Conservation (phyloP, 2,797 vertebrate species). For the Dallia pectoralis region DNA sequence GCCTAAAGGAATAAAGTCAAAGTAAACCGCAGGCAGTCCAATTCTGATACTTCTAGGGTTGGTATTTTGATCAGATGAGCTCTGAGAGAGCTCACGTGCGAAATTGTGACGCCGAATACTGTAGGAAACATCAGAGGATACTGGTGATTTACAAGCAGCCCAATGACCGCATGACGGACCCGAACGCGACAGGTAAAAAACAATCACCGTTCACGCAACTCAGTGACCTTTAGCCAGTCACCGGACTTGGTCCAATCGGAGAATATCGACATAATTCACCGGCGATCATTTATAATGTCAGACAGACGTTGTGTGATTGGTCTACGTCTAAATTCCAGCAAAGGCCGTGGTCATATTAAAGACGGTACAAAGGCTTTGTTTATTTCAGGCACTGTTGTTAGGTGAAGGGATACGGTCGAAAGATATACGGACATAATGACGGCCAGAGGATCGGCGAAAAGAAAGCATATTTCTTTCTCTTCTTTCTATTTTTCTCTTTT, state of each 20-base stretch:
- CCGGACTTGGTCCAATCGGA: not conserved
- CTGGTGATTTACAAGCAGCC: not conserved
- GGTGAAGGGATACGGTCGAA: not conserved
- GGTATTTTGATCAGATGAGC: no score
- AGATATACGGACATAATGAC: not conserved
- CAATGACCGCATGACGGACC: not conserved
- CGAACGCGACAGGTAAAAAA: not conserved
- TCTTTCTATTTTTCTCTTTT: not conserved
- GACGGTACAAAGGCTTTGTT: not conserved
- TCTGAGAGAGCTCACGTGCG: no score
- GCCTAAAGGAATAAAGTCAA: not conserved
- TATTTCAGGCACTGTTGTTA: not conserved
- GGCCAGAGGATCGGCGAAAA: not conserved
- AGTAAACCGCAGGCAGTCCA: not conserved
- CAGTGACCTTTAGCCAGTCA: constrained; percentile 5
- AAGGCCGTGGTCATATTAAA: not conserved
- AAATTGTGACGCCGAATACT: no score
- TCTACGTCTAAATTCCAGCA: not conserved
- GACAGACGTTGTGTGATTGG: not conserved
- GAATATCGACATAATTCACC: not conserved
- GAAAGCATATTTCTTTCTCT: not conserved
- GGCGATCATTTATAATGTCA: constrained; percentile 2
- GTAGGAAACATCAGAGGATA: not conserved
- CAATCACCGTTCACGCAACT: not conserved
- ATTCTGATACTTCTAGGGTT: no score